phyloP scores from a whole-genome alignment of 2,113 vertebrate species.

The Natator depressus region DNA sequence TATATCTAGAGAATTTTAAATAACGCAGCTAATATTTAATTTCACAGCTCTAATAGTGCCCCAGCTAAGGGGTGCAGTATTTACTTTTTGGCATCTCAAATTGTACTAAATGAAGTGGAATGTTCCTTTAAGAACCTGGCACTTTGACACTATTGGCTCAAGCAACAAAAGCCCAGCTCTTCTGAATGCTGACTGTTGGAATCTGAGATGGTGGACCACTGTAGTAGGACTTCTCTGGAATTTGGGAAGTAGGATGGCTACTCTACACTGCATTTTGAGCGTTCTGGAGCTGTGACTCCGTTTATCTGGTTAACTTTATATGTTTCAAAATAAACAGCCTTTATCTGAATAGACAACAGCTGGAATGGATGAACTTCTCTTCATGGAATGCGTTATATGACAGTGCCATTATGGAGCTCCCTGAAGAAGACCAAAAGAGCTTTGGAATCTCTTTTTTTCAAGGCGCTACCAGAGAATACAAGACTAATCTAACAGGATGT shows the following conservation, averaged over 20 bases:
- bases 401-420: not conserved
- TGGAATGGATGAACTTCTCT: not conserved
- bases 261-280: accelerated
- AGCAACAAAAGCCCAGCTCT: not conserved
- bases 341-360: not conserved
- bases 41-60: not conserved
- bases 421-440: not conserved
- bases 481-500: not conserved
- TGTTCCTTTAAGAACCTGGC: not conserved
- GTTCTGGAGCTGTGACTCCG: not conserved
- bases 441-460: not conserved
- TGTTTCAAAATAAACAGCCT: not conserved
- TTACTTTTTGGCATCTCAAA: not conserved
- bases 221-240: not conserved
- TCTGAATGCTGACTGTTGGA: not conserved
- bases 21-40: not conserved
- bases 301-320: not conserved
- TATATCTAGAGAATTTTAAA: not conserved
- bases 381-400: not conserved
- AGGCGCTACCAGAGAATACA: not conserved
- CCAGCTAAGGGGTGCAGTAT: not conserved
- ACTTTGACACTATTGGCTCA: not conserved
- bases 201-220: not conserved
- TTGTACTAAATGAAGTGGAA: not conserved
- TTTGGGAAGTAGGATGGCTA: not conserved